Evolutionary conservation across 2,113 vertebrate genomes (phyloP).

Genomic region (Monopterus albus): DNA sequence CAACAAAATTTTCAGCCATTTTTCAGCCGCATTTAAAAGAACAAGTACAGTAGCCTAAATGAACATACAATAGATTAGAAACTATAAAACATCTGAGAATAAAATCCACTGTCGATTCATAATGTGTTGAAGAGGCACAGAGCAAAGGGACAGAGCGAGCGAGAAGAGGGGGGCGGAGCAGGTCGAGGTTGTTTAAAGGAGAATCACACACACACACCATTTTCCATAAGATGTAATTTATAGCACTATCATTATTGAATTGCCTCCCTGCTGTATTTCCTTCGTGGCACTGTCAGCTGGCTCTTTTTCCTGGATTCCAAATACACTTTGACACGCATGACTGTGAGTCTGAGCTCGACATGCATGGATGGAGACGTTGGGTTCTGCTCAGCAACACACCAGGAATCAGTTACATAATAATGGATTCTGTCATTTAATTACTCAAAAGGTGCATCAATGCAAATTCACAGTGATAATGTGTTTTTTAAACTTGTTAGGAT

Average conservation of each 20-base stretch:
- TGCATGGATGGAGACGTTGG: constrained; percentile 20
- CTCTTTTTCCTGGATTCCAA: constrained; percentile 12
- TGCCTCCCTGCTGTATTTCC: constrained; percentile 52
- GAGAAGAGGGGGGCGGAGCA: not conserved
- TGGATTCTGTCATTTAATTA: constrained; percentile 33
- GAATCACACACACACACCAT: not conserved
- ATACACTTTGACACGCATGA: constrained; percentile 21
- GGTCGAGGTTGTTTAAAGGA: constrained; percentile 47
- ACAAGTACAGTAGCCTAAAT: no score
- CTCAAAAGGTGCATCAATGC: constrained; percentile 16
- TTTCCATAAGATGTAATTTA: constrained; percentile 41
- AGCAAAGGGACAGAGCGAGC: not conserved
- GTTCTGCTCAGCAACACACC: constrained; percentile 11
- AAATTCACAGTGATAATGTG: not conserved
- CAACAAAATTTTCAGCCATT: no score
- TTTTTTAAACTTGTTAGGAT: not conserved
- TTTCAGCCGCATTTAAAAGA: no score
- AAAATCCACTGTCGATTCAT: constrained; percentile 15
- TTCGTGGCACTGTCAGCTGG: constrained; percentile 38
- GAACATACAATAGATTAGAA: no score
- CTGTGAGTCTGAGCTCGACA: not conserved
- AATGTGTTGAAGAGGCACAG: not conserved
- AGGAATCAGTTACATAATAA: constrained; percentile 31
- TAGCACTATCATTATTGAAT: constrained; percentile 11
- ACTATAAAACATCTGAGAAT: no score